Percentiles rank a stretch among this genome's conserved stretches.
phyloP scores from a whole-genome alignment of 2,797 vertebrate species.

The Ambastaia sidthimunki region DNA sequence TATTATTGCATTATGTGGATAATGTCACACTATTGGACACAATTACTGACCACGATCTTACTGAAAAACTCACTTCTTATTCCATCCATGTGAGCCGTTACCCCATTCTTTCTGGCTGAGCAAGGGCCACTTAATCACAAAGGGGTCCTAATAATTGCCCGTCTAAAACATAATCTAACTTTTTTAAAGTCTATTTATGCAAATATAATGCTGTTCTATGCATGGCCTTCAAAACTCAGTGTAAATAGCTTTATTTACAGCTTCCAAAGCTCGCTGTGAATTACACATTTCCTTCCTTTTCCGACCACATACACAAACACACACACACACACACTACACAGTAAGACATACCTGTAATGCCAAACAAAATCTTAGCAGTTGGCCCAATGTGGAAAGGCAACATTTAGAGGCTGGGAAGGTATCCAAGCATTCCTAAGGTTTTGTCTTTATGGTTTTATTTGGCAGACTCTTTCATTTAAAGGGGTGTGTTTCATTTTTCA shows the following conservation, averaged over 20 bases:
- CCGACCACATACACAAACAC: neutral
- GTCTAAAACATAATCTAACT: neutral
- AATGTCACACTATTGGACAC: neutral
- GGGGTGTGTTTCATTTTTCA: slow-evolving; percentile 66
- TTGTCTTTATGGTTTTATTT: slow-evolving; percentile 57
- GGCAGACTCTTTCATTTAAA: slow-evolving; percentile 61
- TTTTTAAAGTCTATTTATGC: slow-evolving; percentile 1
- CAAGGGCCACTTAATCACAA: neutral
- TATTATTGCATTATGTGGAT: no score
- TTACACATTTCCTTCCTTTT: neutral
- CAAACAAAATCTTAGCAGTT: slow-evolving; percentile 28
- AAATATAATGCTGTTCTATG: neutral
- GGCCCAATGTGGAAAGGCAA: slow-evolving; percentile 42
- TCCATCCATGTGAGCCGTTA: neutral
- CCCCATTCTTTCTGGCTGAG: neutral
- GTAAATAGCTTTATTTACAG: neutral
- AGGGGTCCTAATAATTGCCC: neutral
- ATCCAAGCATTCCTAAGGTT: slow-evolving; percentile 51
- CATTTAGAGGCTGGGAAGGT: slow-evolving; percentile 49
- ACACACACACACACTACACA: neutral
- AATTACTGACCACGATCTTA: neutral
- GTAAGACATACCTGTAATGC: slow-evolving; percentile 48
- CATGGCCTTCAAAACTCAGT: neutral
- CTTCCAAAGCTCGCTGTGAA: neutral
- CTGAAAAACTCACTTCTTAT: neutral